Evolutionary conservation across 2,113 vertebrate genomes (phyloP).

Genomic region (Cynopterus brachyotis): DNA sequence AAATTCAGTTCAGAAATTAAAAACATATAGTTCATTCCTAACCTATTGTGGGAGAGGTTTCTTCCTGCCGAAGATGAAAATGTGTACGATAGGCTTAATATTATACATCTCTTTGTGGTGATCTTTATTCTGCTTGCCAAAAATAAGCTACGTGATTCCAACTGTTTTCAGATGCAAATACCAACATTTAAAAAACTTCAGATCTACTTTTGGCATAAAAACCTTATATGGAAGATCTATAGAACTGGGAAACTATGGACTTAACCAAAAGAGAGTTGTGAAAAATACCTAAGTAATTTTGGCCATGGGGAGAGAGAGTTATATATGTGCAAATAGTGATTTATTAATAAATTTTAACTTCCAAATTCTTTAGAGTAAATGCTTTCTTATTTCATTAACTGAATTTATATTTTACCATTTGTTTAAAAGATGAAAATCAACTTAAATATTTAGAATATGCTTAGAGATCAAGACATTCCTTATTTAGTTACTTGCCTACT

Average conservation of each 20-base stretch:
- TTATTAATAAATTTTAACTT: not conserved
- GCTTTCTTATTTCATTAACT: not conserved
- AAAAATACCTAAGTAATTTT: not conserved
- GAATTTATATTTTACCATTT: constrained; percentile 17
- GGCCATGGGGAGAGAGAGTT: not conserved
- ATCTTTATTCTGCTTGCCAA: not conserved
- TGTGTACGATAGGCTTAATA: not conserved
- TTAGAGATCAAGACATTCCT: constrained; percentile 23
- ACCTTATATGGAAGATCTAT: not conserved
- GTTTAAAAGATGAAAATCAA: constrained; percentile 12
- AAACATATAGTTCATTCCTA: not conserved
- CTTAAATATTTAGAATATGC: constrained; percentile 3
- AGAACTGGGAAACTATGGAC: not conserved
- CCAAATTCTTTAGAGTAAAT: not conserved
- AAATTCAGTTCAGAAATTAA: constrained; percentile 9
- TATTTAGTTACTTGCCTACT: not conserved
- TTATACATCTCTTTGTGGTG: not conserved
- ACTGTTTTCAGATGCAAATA: not conserved
- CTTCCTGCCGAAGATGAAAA: not conserved
- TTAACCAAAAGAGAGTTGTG: not conserved
- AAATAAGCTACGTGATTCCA: not conserved
- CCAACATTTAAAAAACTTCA: not conserved
- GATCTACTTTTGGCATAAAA: constrained; percentile 28
- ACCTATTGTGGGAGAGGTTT: not conserved
- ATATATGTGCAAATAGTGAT: not conserved